Conservation (phyloP, 2,797 vertebrate genomes). For the Graptemys geographica region DNA sequence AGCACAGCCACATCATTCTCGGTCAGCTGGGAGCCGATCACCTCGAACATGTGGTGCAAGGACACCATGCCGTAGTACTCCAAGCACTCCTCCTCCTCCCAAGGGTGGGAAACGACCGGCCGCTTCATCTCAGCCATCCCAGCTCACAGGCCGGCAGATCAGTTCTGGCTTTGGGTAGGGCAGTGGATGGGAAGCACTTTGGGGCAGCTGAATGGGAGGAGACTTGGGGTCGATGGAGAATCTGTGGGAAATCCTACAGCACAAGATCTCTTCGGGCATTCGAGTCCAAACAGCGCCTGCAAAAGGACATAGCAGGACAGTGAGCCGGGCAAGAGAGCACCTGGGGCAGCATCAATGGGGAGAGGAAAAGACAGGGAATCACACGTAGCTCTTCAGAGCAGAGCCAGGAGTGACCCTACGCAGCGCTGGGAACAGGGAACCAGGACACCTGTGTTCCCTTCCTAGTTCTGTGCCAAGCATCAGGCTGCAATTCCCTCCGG, state of each 20-base stretch:
- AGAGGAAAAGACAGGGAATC: neutral
- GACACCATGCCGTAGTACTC: conserved; percentile 92
- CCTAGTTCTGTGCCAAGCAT: neutral
- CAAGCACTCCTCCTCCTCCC: conserved; percentile 92
- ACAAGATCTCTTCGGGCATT: neutral
- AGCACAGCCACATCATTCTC: conserved; percentile 88
- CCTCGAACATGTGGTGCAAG: conserved; percentile 90
- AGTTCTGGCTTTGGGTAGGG: neutral
- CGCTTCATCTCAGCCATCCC: conserved; percentile 76
- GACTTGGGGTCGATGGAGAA: neutral
- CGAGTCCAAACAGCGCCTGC: neutral
- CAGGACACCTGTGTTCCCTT: neutral
- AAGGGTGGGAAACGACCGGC: conserved; percentile 77
- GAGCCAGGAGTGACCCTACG: neutral
- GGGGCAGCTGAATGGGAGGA: neutral
- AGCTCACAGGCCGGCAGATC: neutral
- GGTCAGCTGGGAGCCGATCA: conserved; percentile 92
- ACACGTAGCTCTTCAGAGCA: neutral
- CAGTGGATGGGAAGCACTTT: neutral
- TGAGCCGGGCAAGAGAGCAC: neutral
- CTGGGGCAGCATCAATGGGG: neutral
- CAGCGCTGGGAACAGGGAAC: neutral
- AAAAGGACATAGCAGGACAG: neutral
- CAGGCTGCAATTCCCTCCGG: neutral
- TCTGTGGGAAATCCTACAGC: neutral